Conservation (phyloP, 2,113 vertebrate genomes). For the Nothocercus nigrocapillus region DNA sequence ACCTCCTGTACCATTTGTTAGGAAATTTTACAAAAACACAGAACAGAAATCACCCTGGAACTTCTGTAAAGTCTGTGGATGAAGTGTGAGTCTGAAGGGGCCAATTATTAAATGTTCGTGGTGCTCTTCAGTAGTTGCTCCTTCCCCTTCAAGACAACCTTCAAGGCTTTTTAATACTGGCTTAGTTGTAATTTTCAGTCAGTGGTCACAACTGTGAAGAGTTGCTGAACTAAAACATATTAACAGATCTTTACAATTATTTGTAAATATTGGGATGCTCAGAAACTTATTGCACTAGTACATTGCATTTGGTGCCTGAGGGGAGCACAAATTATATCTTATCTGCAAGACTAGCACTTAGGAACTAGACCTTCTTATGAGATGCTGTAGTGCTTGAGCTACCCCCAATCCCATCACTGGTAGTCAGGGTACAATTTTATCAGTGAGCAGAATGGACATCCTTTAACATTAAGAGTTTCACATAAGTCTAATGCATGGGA, state of each 20-base stretch:
- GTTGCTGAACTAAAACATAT: slow-evolving; percentile 59
- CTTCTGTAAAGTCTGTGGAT: accelerated
- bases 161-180: not conserved
- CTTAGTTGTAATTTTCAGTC: slow-evolving; percentile 17
- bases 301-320: slow-evolving; percentile 59
- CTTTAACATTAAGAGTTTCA: not conserved
- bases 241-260: slow-evolving; percentile 63
- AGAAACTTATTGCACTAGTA: slow-evolving; percentile 48
- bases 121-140: not conserved
- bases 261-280: slow-evolving; percentile 56
- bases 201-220: slow-evolving; percentile 32
- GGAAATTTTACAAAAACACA: not conserved
- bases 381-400: slow-evolving; percentile 3
- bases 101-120: not conserved
- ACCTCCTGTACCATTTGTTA: not conserved
- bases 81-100: not conserved
- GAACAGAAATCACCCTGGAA: not conserved
- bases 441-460: slow-evolving; percentile 6
- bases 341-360: slow-evolving; percentile 49
- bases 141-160: slow-evolving; percentile 18
- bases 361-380: not conserved
- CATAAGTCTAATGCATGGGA: slow-evolving; percentile 51
- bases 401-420: slow-evolving; percentile 43
- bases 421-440: slow-evolving; percentile 56
- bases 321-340: slow-evolving; percentile 53